These are phyloP conservation scores for Sphecodes monilicornis DNA, from an alignment of 2,888 invertebrate species.

Conservation along the genomic window DNA sequence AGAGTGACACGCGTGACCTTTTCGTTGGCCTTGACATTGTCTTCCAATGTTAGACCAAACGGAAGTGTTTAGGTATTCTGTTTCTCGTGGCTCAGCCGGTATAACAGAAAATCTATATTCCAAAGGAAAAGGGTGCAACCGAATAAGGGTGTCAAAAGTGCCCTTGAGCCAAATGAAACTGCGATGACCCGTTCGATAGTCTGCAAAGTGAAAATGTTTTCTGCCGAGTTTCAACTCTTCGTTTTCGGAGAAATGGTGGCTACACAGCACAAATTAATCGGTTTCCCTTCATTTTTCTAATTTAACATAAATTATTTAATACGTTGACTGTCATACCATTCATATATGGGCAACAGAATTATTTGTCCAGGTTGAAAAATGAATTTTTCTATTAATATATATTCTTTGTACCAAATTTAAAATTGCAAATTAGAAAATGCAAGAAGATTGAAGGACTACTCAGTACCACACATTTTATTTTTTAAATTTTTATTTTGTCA, in stretches of 20 bases:
- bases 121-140: neutral
- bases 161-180: neutral
- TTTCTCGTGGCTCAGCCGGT: neutral
- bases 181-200: neutral
- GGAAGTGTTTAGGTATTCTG: constrained; percentile 10
- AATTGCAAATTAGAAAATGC: too few relatives aligned
- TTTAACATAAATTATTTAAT: too few relatives aligned
- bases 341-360: too few relatives aligned
- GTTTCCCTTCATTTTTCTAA: too few relatives aligned
- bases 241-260: neutral
- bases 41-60: neutral
- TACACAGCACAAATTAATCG: too few relatives aligned
- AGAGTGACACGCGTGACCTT: neutral
- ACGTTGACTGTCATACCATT: too few relatives aligned
- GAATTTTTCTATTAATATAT: too few relatives aligned
- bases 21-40: neutral
- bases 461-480: too few relatives aligned
- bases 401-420: too few relatives aligned
- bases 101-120: constrained; percentile 7
- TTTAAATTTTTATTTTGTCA: too few relatives aligned
- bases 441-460: too few relatives aligned
- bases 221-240: neutral
- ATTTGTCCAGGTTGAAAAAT: too few relatives aligned
- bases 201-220: neutral
- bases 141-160: constrained; percentile 2